A percentile compares a stretch with the other conserved stretches of the same genome.
phyloP scores from a whole-genome alignment of 2,113 vertebrate species.

The Grus americana region DNA sequence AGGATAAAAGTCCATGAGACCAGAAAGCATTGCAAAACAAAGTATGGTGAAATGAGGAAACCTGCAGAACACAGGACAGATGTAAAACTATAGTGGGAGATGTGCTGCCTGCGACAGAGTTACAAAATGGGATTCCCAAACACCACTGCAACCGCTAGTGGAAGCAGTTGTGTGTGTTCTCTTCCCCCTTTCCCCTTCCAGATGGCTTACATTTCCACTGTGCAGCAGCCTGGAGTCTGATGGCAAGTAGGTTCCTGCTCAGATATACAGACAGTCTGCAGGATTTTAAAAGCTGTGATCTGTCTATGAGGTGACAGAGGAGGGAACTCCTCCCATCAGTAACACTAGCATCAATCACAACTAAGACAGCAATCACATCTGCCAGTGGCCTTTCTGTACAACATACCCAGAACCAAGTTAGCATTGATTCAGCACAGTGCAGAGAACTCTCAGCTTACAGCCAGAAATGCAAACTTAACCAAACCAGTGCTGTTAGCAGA shows the following conservation, averaged over 20 bases:
- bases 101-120: neutral
- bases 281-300: neutral
- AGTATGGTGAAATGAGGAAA: neutral
- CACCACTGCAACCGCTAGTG: neutral
- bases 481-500: neutral
- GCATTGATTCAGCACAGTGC: neutral
- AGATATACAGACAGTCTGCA: neutral
- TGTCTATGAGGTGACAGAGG: neutral
- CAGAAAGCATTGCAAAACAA: neutral
- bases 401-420: neutral
- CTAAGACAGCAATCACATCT: fast-evolving
- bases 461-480: neutral
- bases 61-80: neutral
- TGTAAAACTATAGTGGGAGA: neutral
- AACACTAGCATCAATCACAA: neutral
- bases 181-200: neutral
- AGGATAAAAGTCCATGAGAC: neutral
- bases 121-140: neutral
- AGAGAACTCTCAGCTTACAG: neutral
- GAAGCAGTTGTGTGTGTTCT: neutral
- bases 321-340: neutral
- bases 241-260: neutral
- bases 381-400: neutral
- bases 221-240: neutral
- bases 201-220: neutral